phyloP scores from a whole-genome alignment of 1,140 invertebrate genomes.

The Contarinia nasturtii region DNA sequence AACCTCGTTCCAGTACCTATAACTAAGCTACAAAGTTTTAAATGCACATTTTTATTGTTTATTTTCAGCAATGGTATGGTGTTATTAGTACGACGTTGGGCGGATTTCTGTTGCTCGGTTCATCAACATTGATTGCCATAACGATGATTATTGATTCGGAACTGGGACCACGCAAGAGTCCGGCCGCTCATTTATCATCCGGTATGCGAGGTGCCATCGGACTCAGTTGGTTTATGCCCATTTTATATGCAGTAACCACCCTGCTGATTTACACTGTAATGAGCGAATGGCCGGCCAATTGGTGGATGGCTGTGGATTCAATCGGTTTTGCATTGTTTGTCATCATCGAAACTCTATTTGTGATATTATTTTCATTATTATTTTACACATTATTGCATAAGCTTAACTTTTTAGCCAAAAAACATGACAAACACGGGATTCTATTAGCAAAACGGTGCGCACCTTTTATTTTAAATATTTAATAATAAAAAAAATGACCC shows the following conservation, averaged over 20 bases:
- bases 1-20: too few relatives aligned
- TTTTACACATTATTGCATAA: conserved; percentile 22
- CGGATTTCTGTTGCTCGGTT: conserved; percentile 18
- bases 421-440: conserved; percentile 24
- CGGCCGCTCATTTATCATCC: conserved; percentile 5
- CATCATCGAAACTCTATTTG: conserved; percentile 20
- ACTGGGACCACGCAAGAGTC: conserved; percentile 7
- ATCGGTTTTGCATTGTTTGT: conserved; percentile 18
- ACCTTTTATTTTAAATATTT: conserved; percentile 2
- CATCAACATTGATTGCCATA: conserved; percentile 22
- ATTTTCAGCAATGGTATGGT: conserved; percentile 19
- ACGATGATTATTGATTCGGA: conserved; percentile 21
- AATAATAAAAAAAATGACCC: background rate
- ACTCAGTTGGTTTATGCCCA: conserved; percentile 21
- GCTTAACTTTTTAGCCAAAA: conserved; percentile 25
- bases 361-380: conserved; percentile 11
- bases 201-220: conserved; percentile 21
- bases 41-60: background rate
- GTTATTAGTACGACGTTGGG: conserved; percentile 22
- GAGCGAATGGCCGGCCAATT: conserved; percentile 20
- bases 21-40: too few relatives aligned
- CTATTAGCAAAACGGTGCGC: conserved; percentile 22
- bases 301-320: conserved; percentile 19
- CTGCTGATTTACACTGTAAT: conserved; percentile 24
- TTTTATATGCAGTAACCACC: conserved; percentile 19